A percentile compares a stretch with the other conserved stretches of the same genome.
phyloP scores from a whole-genome alignment of 2,797 vertebrate genomes.

The Epinephelus coioides region DNA sequence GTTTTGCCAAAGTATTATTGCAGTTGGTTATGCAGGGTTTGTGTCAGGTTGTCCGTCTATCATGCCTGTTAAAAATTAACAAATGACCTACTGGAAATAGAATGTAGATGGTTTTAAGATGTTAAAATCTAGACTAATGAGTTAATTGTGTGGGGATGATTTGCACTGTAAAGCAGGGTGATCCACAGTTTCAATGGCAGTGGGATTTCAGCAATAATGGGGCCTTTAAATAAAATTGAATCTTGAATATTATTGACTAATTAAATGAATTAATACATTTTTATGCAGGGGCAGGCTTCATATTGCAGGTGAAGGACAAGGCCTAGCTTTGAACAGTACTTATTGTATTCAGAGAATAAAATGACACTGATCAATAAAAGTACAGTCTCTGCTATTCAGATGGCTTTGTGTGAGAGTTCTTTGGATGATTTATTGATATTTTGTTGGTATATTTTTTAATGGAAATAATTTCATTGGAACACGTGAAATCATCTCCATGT shows the following conservation, averaged over 20 bases:
- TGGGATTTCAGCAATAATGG: not conserved
- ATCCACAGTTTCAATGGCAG: not conserved
- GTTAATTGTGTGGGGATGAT: constrained; percentile 7
- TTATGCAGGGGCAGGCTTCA: not conserved
- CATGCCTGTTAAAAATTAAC: too few relatives aligned
- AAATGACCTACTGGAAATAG: too few relatives aligned
- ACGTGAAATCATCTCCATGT: not conserved
- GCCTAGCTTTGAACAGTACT: not conserved
- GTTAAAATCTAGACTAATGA: constrained; percentile 4
- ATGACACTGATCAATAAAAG: not conserved
- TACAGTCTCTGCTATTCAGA: not conserved
- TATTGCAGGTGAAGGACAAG: constrained; percentile 8
- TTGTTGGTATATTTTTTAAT: not conserved
- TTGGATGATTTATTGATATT: not conserved
- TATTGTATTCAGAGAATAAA: not conserved
- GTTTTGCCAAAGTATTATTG: too few relatives aligned
- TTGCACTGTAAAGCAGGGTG: not conserved
- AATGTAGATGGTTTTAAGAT: not conserved
- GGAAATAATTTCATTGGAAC: not conserved
- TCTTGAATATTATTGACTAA: constrained; percentile 11
- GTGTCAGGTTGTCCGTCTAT: too few relatives aligned
- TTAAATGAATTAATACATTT: constrained; percentile 15
- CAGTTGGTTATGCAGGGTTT: too few relatives aligned
- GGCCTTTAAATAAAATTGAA: constrained; percentile 5
- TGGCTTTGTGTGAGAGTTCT: not conserved